A percentile compares a stretch with the other conserved stretches of the same genome.
phyloP scores from a whole-genome alignment of 2,888 invertebrate genomes.

The Muscina levida region DNA sequence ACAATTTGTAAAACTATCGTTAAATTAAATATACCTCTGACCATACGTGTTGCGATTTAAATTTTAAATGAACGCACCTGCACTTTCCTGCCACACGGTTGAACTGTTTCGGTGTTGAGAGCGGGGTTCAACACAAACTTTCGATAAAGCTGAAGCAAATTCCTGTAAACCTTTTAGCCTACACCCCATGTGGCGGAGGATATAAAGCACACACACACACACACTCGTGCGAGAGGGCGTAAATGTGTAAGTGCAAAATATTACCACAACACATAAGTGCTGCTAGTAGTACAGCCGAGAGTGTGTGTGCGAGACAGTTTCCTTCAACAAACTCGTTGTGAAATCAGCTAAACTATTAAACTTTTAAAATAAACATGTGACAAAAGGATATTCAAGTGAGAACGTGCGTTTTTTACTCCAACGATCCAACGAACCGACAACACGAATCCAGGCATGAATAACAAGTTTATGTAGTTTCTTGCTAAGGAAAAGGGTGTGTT shows the following conservation, averaged over 20 bases:
- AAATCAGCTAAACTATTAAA: conserved; percentile 45
- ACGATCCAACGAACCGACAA: not conserved
- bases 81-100: not conserved
- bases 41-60: conserved; percentile 31
- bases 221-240: not conserved
- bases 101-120: not conserved
- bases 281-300: not conserved
- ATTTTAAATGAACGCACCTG: conserved; percentile 54
- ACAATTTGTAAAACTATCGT: conserved; percentile 60
- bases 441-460: not conserved
- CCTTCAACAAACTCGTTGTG: not conserved
- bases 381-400: conserved; percentile 36
- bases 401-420: conserved; percentile 39
- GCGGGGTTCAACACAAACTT: not conserved
- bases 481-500: conserved; percentile 31
- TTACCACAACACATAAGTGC: not conserved
- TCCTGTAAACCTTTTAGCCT: conserved; percentile 33
- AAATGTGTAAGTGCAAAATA: not conserved
- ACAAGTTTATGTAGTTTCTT: not conserved
- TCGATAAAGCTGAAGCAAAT: not conserved
- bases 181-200: too few relatives aligned
- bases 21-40: conserved; percentile 48
- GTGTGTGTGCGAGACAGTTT: not conserved
- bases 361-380: conserved; percentile 56
- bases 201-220: conserved; percentile 30